These are phyloP conservation scores for Steinernema feltiae DNA, from an alignment of 1,140 invertebrate species.

Conservation along the genomic window DNA sequence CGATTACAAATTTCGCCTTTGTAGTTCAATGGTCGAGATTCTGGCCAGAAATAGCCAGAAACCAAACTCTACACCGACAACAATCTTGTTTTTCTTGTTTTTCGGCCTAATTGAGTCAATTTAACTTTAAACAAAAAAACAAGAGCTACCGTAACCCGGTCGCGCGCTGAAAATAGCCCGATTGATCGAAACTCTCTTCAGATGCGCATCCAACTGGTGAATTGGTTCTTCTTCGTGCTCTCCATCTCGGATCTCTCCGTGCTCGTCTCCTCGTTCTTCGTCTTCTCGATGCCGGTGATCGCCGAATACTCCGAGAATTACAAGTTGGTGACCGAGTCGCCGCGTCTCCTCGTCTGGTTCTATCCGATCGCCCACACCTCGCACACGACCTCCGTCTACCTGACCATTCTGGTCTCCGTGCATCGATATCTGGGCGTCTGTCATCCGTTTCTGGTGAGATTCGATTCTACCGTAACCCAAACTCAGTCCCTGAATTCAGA, in stretches of 20 bases:
- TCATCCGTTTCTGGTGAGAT: slow-evolving; percentile 39
- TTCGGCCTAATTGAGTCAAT: too few relatives aligned
- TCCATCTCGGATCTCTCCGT: slow-evolving; percentile 18
- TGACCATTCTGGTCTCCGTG: slow-evolving; percentile 36
- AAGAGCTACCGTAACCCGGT: too few relatives aligned
- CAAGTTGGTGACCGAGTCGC: slow-evolving; percentile 18
- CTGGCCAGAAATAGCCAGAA: too few relatives aligned
- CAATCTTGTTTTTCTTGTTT: too few relatives aligned
- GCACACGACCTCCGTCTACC: slow-evolving; percentile 33
- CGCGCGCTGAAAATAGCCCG: too few relatives aligned
- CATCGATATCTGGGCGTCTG: slow-evolving; percentile 38
- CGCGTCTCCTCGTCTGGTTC: slow-evolving; percentile 26
- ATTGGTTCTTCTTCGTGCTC: slow-evolving; percentile 36
- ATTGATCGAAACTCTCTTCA: slow-evolving; percentile 15
- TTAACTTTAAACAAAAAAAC: too few relatives aligned
- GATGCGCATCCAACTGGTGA: slow-evolving; percentile 31
- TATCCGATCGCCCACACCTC: slow-evolving; percentile 31
- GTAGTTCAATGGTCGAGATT: too few relatives aligned
- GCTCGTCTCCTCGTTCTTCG: slow-evolving; percentile 31
- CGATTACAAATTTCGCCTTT: too few relatives aligned
- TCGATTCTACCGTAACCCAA: background rate
- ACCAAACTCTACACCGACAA: too few relatives aligned
- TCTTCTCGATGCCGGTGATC: slow-evolving; percentile 31
- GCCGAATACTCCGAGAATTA: slow-evolving; percentile 23
- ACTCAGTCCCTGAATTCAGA: slow-evolving; percentile 22